These are phyloP conservation scores for Malthinus seriepunctatus DNA, from an alignment of 2,888 invertebrate genomes.

Conservation along the genomic window DNA sequence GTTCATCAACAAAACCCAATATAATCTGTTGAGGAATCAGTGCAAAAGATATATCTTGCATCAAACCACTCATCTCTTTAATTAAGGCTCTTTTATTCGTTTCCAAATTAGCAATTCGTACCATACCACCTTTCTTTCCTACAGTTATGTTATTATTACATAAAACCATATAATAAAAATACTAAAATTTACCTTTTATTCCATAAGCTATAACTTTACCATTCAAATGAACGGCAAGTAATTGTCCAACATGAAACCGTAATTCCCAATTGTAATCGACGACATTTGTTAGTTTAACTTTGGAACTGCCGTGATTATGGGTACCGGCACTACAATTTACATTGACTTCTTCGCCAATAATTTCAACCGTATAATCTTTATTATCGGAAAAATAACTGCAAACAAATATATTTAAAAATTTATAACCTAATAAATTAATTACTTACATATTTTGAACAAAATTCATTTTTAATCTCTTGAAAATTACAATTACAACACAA, in stretches of 20 bases:
- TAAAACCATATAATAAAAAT: neutral
- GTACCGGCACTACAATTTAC: constrained; percentile 72
- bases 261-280: constrained; percentile 95
- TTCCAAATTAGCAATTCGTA: constrained; percentile 81
- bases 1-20: constrained; percentile 85
- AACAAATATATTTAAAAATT: constrained; percentile 13
- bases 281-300: constrained; percentile 86
- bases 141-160: neutral
- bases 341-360: constrained; percentile 63
- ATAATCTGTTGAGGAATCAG: constrained; percentile 76
- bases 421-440: neutral
- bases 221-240: constrained; percentile 85
- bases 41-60: constrained; percentile 92
- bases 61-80: constrained; percentile 84
- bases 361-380: constrained; percentile 48
- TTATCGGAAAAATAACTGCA: constrained; percentile 49
- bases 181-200: constrained; percentile 72
- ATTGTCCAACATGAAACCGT: constrained; percentile 82
- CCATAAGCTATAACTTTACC: constrained; percentile 89
- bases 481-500: constrained; percentile 7
- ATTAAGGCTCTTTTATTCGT: constrained; percentile 77
- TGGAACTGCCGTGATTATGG: constrained; percentile 82
- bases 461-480: constrained; percentile 34
- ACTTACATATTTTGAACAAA: constrained; percentile 46
- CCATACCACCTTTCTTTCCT: constrained; percentile 67